These are phyloP conservation scores for Leucopternis melanops DNA, from an alignment of 2,113 vertebrate genomes.

Conservation along the genomic window DNA sequence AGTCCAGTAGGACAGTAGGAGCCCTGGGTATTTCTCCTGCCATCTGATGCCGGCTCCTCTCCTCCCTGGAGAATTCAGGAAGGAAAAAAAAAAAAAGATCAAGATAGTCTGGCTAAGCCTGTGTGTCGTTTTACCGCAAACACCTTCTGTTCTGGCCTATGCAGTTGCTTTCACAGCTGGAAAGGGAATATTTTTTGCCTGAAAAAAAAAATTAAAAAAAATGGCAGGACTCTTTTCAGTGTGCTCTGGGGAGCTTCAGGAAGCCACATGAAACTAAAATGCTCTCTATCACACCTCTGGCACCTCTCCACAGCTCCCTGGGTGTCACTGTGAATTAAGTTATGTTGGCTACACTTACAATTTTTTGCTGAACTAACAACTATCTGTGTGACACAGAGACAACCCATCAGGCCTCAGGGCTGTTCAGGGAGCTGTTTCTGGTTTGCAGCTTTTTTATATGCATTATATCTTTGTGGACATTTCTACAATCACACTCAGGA, in stretches of 20 bases:
- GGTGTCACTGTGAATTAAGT: conserved; percentile 7
- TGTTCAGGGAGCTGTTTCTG: background rate
- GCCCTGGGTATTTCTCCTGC: background rate
- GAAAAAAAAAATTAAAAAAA: background rate
- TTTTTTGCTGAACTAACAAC: background rate
- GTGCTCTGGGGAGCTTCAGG: conserved; percentile 6
- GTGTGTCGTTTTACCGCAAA: background rate
- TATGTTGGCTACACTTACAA: background rate
- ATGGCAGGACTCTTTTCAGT: background rate
- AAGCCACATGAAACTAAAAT: conserved; percentile 42
- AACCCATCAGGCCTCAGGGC: background rate
- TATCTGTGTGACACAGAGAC: background rate
- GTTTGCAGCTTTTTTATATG: background rate
- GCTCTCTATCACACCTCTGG: background rate
- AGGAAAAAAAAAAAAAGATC: background rate
- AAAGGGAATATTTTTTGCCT: conserved; percentile 4
- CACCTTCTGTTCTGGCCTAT: conserved; percentile 55
- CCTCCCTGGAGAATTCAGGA: background rate
- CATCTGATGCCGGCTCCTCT: background rate
- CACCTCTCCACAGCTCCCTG: background rate
- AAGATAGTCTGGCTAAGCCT: background rate
- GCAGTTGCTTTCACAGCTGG: conserved; percentile 52
- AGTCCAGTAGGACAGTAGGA: background rate
- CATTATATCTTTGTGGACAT: background rate
- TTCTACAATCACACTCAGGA: background rate